phyloP scores from a whole-genome alignment of 2,797 vertebrate species.

The Erpetoichthys calabaricus region DNA sequence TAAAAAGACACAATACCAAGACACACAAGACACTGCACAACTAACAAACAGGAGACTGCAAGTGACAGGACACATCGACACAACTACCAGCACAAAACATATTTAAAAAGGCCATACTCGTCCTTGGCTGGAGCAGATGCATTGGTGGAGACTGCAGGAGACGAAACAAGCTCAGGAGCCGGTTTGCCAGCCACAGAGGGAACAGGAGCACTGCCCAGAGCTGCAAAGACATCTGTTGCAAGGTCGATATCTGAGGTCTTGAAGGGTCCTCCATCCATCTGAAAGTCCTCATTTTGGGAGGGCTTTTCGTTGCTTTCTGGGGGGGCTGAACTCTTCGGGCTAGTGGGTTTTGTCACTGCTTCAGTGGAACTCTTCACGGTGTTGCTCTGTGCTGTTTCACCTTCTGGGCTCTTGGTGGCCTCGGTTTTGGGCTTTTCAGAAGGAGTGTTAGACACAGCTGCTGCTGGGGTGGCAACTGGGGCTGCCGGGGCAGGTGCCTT shows the following conservation, averaged over 20 bases:
- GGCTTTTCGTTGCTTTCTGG: conserved; percentile 55
- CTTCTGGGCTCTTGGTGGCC: conserved; percentile 48
- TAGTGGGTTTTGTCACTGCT: conserved; percentile 52
- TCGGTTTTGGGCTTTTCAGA: conserved; percentile 43
- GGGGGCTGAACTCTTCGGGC: conserved; percentile 56
- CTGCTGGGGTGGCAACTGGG: conserved; percentile 26
- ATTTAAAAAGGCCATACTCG: conserved; percentile 78
- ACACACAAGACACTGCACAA: conserved; percentile 32
- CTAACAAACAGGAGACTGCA: conserved; percentile 49
- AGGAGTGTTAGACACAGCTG: conserved; percentile 26
- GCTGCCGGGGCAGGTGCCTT: conserved; percentile 41
- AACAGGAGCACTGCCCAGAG: conserved; percentile 58
- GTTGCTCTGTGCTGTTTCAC: conserved; percentile 39
- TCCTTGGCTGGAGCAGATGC: conserved; percentile 70
- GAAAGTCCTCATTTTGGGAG: conserved; percentile 67
- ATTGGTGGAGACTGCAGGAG: conserved; percentile 59
- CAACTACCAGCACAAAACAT: conserved; percentile 4
- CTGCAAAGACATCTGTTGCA: conserved; percentile 82
- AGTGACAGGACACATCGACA: not conserved
- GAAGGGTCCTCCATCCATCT: conserved; percentile 82
- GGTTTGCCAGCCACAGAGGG: conserved; percentile 47
- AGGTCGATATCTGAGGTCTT: conserved; percentile 78
- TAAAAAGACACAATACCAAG: conserved; percentile 24
- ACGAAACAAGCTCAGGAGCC: conserved; percentile 41
- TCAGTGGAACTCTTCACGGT: conserved; percentile 49